Conservation (phyloP, 2,888 invertebrate species). For the Lycaena phlaeas region DNA sequence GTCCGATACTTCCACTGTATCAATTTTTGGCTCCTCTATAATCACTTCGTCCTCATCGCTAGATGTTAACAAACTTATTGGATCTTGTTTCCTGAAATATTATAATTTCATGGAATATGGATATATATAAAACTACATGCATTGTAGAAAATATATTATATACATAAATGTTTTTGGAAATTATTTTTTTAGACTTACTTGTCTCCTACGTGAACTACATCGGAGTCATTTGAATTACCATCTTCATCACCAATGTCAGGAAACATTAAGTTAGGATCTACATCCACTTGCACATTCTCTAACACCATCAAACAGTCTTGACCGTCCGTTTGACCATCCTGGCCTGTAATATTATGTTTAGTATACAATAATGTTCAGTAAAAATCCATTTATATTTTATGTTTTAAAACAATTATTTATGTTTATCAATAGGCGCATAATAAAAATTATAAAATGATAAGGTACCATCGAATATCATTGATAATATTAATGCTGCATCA, state of each 20-base stretch:
- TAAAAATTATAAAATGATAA: too few relatives aligned
- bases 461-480: too few relatives aligned
- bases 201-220: slow-evolving; percentile 18
- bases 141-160: background rate
- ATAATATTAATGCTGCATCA: too few relatives aligned
- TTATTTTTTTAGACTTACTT: slow-evolving; percentile 12
- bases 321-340: background rate
- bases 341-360: background rate
- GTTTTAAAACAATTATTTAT: too few relatives aligned
- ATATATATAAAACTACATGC: too few relatives aligned
- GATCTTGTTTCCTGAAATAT: slow-evolving; percentile 33
- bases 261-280: slow-evolving; percentile 44
- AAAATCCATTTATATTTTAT: too few relatives aligned
- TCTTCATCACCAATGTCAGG: slow-evolving; percentile 19
- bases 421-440: too few relatives aligned
- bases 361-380: too few relatives aligned
- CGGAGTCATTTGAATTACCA: slow-evolving; percentile 11
- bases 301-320: slow-evolving; percentile 54
- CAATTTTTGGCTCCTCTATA: slow-evolving; percentile 50
- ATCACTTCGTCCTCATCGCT: slow-evolving; percentile 62
- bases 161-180: background rate
- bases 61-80: slow-evolving; percentile 52
- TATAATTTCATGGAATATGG: background rate
- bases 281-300: slow-evolving; percentile 50
- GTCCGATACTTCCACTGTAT: slow-evolving; percentile 51